Evolutionary conservation across 2,888 invertebrate genomes (phyloP).

Genomic region (Herminia tarsipennalis): DNA sequence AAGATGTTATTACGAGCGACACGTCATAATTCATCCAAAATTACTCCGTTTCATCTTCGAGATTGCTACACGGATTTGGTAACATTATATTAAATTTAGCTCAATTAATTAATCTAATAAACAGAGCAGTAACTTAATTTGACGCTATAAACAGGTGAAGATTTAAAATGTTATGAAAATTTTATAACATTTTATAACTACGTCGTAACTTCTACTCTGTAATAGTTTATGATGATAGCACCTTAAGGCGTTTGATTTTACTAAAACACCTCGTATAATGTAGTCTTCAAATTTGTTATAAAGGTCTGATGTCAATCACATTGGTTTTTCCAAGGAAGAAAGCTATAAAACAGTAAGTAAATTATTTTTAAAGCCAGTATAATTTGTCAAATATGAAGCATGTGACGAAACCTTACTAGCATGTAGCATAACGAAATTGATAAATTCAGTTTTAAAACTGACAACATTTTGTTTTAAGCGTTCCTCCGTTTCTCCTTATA

Average conservation of each 20-base stretch:
- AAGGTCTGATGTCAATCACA: no score
- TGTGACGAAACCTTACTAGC: no score
- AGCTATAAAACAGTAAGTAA: no score
- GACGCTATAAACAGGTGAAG: not conserved
- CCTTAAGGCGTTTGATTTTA: no score
- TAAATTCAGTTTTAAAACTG: not conserved
- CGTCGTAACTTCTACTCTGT: not conserved
- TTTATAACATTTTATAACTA: not conserved
- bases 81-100: constrained; percentile 9
- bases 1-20: constrained; percentile 37
- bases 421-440: not conserved
- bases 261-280: no score
- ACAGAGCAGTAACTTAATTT: constrained; percentile 5
- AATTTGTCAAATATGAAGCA: no score
- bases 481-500: constrained; percentile 28
- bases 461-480: constrained; percentile 26
- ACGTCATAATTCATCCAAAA: constrained; percentile 34
- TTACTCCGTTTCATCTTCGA: constrained; percentile 36
- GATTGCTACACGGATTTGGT: constrained; percentile 24
- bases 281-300: no score
- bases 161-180: constrained; percentile 5
- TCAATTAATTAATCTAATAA: constrained; percentile 17
- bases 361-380: no score
- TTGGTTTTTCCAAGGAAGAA: no score
- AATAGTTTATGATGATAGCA: no score